Base-by-base conservation (phyloP, 2,888 invertebrate genomes). In the Perdita meconis region DNA sequence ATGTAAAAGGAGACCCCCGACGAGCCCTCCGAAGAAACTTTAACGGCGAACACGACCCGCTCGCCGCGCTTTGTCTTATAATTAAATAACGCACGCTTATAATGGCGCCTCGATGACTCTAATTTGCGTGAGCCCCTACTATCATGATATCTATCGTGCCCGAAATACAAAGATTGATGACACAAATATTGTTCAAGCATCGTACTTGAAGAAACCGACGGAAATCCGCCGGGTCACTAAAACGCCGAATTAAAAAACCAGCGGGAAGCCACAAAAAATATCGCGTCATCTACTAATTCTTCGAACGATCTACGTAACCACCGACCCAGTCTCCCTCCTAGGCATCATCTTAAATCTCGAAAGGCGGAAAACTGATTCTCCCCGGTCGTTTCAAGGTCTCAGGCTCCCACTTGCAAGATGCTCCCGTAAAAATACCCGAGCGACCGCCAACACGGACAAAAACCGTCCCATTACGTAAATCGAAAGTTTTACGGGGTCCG, bases 41-140 rank as follows among this genome's bases (percentile, higher is more conserved):
- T 66, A 57, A 51, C 65, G 44, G 13, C 24, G 24, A 50, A n/a
- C 44, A 19, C 50, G 30, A 5, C 61, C 53, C 26, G n/a, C 57
- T 51, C 24, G 19, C 30, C 16, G 36, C 12, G n/a, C 50, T 56
- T 79, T 81, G 63, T 75, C 66, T 50, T 59, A 63, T 64, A 75
- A 72, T 69, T 66, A 47, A 79, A 71, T 51, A 57, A 67, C 50
- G 56, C 57, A 8, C 59, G 53, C 55, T 69, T 57, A 36, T 57
- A 65, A 72, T 53, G 42, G 51, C 42, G 53, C 60, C 59, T 60
- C 65, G 65, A 68, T 75, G 68, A 30, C 57, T 82, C 30, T 30
- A 30, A 83, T 80, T 83, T 80, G 78, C 60, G 57, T 56, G 16
- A 30, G 50, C 50, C 77, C 19, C 60, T 10, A 51, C 30, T 30